Evolutionary conservation across 2,113 vertebrate genomes (phyloP).

Genomic region (Lepisosteus oculatus): DNA sequence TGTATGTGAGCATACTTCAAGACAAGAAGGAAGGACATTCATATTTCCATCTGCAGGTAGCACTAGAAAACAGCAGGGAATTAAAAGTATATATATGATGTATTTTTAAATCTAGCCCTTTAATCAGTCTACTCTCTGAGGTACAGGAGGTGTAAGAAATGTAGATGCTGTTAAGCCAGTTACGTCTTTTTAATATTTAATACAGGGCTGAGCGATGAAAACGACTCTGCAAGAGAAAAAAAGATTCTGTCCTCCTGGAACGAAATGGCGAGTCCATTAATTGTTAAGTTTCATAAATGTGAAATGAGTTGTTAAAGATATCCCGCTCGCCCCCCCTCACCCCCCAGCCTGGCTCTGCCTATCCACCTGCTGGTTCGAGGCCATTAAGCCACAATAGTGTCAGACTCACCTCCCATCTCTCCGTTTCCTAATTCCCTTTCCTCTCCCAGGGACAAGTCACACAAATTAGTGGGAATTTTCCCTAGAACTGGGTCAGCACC

Average conservation of each 20-base stretch:
- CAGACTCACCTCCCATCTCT: conserved; percentile 22
- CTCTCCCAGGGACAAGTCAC: conserved; percentile 49
- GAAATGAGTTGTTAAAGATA: conserved; percentile 70
- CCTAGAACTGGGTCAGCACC: conserved; percentile 59
- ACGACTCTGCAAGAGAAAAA: neutral
- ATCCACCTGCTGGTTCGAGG: conserved; percentile 28
- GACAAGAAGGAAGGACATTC: too few species aligned
- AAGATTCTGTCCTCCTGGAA: neutral
- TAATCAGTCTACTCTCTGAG: neutral
- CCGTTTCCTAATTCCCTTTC: conserved; percentile 25
- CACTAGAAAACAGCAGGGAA: too few species aligned
- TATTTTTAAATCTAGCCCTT: too few species aligned
- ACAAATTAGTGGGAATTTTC: conserved; percentile 57
- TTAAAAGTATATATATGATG: too few species aligned
- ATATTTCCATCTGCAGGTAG: too few species aligned
- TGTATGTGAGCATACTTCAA: too few species aligned
- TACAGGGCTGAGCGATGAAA: neutral
- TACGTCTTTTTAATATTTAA: neutral
- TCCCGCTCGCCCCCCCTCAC: conserved; percentile 42
- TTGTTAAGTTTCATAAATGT: conserved; percentile 79
- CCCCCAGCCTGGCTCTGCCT: conserved; percentile 25
- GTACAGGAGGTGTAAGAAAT: conserved; percentile 33
- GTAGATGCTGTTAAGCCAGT: conserved; percentile 21
- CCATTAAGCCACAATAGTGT: conserved; percentile 43
- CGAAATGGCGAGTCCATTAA: conserved; percentile 57